A percentile compares a stretch with the other conserved stretches of the same genome.
Conservation (phyloP, 2,888 invertebrate genomes). For the Iselma pallidipennis region DNA sequence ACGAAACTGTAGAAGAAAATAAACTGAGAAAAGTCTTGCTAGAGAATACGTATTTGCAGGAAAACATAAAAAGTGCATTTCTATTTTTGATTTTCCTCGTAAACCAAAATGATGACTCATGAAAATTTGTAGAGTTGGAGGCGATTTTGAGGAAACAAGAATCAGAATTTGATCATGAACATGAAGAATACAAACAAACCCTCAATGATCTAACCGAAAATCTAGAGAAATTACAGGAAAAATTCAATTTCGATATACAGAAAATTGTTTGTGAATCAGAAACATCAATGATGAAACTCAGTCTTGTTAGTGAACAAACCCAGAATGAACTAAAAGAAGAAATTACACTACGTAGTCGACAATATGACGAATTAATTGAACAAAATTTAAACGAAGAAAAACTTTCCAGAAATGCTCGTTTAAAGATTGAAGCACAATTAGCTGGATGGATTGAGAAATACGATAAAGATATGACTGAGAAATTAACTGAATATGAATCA, state of each 20-base stretch:
- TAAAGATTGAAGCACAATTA: background rate
- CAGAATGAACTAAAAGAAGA: background rate
- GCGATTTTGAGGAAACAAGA: background rate
- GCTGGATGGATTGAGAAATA: background rate
- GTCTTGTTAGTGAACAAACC: background rate
- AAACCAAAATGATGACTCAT: too few species aligned
- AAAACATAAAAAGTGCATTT: background rate
- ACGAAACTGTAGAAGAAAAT: background rate
- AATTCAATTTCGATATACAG: background rate
- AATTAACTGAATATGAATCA: background rate
- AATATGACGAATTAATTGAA: background rate
- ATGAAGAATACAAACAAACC: background rate
- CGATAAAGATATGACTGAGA: background rate
- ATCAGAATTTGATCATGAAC: background rate
- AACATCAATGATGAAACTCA: background rate
- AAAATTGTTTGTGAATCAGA: background rate
- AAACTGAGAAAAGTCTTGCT: background rate
- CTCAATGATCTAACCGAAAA: background rate
- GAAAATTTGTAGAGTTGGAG: background rate
- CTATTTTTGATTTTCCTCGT: too few species aligned
- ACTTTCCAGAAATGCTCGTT: background rate
- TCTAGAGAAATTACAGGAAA: background rate
- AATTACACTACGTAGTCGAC: background rate
- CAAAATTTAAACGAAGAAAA: background rate
- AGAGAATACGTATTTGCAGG: background rate